Evolutionary conservation across 2,113 vertebrate genomes (phyloP), one percentile per base, ranked within the genome.

Genomic region (Eubucco bourcierii): DNA sequence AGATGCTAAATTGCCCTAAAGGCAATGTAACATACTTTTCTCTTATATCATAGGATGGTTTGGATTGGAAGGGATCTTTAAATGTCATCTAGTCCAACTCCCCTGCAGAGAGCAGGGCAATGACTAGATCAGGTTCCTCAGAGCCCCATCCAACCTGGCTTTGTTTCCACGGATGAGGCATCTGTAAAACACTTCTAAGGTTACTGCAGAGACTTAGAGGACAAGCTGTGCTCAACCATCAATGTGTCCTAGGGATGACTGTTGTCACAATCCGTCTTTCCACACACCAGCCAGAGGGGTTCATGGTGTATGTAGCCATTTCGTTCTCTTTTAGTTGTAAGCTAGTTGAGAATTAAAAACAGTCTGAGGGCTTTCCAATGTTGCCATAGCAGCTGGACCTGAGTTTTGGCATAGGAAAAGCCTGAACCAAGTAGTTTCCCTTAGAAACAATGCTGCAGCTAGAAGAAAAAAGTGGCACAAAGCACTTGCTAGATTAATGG

Each of bases 361-460:
- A 50, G 29, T 63, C 74, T 87, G 52, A 55, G 39, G 59, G 77
- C 55, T 90, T 93, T 94, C 88, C 88, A 66, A 33, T 0, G 55
- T 95, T 95, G 64, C 94, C 86, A 91, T 94, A 86, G 92, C 92
- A 95, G 93, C 90, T 95, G 85, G 90, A 86, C 70, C 61, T 9
- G 17, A 80, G 80, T 90, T 94, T 94, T 94, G 95, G 73, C 95
- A 94, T 4, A 67, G 63, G 37, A 91, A 91, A 84, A 90, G 25
- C 58, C 80, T 63, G 28, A 65, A 64, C 50, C 11, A 34, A 93
- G 37, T 85, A 86, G 60, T 83, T 91, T 94, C 90, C 80, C 80
- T 75, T 94, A 94, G 93, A 91, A 95, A 95, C 88, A 90, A 80
- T 71, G 56, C 60, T 85, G 72, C 3, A 5, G 47, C 68, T 90